Evolutionary conservation across 2,888 invertebrate species (phyloP).

Genomic region (Labia minor): DNA sequence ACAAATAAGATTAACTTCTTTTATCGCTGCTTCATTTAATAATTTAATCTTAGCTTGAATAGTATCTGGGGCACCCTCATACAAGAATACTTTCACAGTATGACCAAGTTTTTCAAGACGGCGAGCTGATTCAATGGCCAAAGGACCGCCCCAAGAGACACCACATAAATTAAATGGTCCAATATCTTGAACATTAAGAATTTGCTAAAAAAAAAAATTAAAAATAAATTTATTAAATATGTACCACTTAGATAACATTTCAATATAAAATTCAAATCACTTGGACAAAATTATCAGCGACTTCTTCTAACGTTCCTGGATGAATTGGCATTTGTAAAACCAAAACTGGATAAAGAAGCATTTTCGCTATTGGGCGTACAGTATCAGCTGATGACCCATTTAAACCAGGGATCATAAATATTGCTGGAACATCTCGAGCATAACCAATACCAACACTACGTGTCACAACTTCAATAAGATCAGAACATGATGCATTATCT

Average conservation of each 20-base stretch:
- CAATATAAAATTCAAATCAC: slow-evolving; percentile 19
- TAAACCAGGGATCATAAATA: slow-evolving; percentile 37
- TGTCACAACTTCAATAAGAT: slow-evolving; percentile 34
- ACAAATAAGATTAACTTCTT: slow-evolving; percentile 19
- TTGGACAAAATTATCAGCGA: slow-evolving; percentile 23
- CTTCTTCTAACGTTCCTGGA: background rate
- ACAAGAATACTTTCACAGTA: slow-evolving; percentile 26
- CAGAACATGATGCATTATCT: slow-evolving; percentile 24
- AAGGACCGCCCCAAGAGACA: slow-evolving; percentile 48
- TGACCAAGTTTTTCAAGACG: slow-evolving; percentile 33
- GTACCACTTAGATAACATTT: background rate
- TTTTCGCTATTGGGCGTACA: slow-evolving; percentile 30
- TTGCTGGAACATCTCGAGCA: slow-evolving; percentile 33
- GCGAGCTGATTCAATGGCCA: slow-evolving; percentile 47
- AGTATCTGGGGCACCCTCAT: slow-evolving; percentile 22
- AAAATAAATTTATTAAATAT: slow-evolving; percentile 9
- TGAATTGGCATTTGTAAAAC: background rate
- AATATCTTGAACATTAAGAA: slow-evolving; percentile 36
- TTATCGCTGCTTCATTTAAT: background rate
- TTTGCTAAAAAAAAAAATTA: slow-evolving; percentile 33
- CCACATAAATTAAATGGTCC: slow-evolving; percentile 45
- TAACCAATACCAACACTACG: slow-evolving; percentile 32
- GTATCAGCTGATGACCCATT: slow-evolving; percentile 18
- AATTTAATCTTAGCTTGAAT: background rate
- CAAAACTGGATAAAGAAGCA: slow-evolving; percentile 36